A percentile compares a stretch with the other conserved stretches of the same genome.
phyloP scores from a whole-genome alignment of 2,797 vertebrate species.

The Todus mexicanus region DNA sequence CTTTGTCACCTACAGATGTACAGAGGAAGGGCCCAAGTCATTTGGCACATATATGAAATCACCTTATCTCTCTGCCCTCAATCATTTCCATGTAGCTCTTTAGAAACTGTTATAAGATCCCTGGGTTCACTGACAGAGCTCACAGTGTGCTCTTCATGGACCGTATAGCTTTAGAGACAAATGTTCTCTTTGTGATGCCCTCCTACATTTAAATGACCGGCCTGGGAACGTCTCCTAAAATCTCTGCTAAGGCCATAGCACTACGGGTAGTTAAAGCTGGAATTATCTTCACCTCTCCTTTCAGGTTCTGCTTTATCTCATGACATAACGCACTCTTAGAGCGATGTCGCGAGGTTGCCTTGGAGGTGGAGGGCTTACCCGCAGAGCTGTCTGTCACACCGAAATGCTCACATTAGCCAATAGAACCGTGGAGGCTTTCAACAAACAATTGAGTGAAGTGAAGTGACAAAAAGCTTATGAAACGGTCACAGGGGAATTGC shows the following conservation, averaged over 20 bases:
- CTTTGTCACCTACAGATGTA: background rate
- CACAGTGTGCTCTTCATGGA: background rate
- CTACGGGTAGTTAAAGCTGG: background rate
- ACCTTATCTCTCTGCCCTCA: background rate
- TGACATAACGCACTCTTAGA: background rate
- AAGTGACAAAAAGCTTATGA: conserved; percentile 53
- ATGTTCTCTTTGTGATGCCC: background rate
- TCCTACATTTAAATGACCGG: background rate
- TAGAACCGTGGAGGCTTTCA: background rate
- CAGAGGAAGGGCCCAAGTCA: background rate
- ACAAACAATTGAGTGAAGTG: conserved; percentile 4
- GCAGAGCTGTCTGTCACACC: background rate
- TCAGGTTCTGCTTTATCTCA: background rate
- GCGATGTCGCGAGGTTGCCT: conserved; percentile 7
- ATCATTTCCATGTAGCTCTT: background rate
- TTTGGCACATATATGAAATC: background rate
- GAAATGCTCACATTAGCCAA: background rate
- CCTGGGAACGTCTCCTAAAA: background rate
- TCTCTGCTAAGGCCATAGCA: background rate
- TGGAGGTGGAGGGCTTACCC: conserved; percentile 14
- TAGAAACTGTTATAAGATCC: background rate
- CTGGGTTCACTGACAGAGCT: background rate
- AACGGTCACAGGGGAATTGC: conserved; percentile 12
- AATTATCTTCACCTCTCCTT: accelerated
- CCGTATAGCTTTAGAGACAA: background rate